Evolutionary conservation across 1,140 invertebrate genomes (phyloP), one percentile per base, ranked within the genome.

Genomic region (Gryllus bimaculatus): DNA sequence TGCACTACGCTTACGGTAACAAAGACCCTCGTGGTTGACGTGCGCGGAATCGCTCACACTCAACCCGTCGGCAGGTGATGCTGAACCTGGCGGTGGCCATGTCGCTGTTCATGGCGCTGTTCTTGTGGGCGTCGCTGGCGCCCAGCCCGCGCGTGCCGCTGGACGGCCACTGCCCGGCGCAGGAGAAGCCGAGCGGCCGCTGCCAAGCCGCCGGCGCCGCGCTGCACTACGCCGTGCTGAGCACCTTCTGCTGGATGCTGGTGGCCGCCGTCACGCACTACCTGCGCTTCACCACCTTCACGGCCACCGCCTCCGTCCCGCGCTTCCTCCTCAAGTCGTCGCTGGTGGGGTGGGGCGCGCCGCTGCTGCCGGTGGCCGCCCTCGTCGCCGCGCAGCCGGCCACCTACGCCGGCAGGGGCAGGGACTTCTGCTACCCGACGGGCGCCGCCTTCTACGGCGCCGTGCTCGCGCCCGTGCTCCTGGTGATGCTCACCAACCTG

Each of bases 261-360:
- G 80, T 80, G 8, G 49, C 79, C 49, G 79, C 80, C 21, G 21
- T 20, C 7, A 54, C 80, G 3, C 80, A 81, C 39, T 81, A 66
- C 66, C 20, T 79, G 75, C 80, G 80, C 21, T 76, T 81, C 20
- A 79, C 80, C 6, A 18, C 86, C 74, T 89, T 91, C 1, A 87
- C 88, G 5, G 86, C 85, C 10, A 84, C 84, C 66, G 26, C 1
- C 26, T 84, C 88, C 74, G 86, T 87, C 8, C 86, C 88, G 78
- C 87, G 87, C 80, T 74, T 86, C 47, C 81, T 88, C 39, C 80
- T 88, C 21, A 84, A 85, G 79, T 86, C 87, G 5, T 84, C 85
- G 0, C 84, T 85, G 0, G 87, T 88, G 47, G 89, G 88, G 49
- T 90, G 89, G 89, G 85, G 86, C 7, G 54, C 87, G 66, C 79